These are phyloP conservation scores for Percopsis omiscomaycus DNA, from an alignment of 2,797 vertebrate genomes.

Conservation along the genomic window DNA sequence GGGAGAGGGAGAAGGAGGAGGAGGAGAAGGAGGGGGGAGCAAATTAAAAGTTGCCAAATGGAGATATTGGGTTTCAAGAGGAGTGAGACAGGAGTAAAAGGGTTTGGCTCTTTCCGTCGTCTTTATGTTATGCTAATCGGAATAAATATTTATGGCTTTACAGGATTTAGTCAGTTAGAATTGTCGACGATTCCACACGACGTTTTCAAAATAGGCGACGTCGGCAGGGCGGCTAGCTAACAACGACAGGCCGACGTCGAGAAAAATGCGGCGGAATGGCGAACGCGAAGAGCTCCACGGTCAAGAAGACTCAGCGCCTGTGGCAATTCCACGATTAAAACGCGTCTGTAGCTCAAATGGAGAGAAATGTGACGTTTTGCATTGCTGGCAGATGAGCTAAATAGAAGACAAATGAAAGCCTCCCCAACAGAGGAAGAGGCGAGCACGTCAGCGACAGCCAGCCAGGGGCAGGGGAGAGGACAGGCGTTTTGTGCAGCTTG, in stretches of 20 bases:
- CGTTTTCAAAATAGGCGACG: constrained; percentile 59
- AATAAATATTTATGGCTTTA: constrained; percentile 76
- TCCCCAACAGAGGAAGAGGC: constrained; percentile 50
- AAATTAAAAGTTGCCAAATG: constrained; percentile 99
- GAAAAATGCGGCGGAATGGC: constrained; percentile 19
- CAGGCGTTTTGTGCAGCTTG: constrained; percentile 58
- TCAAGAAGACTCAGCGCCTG: constrained; percentile 14
- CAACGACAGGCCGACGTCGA: constrained; percentile 63
- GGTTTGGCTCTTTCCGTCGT: constrained; percentile 80
- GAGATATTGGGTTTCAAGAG: constrained; percentile 99
- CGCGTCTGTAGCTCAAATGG: constrained; percentile 47
- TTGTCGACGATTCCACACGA: constrained; percentile 62
- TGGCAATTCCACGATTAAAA: constrained; percentile 10
- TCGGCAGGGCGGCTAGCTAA: constrained; percentile 67
- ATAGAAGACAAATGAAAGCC: constrained; percentile 61
- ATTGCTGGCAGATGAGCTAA: constrained; percentile 56
- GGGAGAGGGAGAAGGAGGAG: constrained; percentile 90
- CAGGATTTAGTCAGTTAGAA: constrained; percentile 61
- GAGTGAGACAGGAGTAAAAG: constrained; percentile 85
- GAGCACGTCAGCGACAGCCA: constrained; percentile 60
- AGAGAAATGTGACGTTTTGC: constrained; percentile 65
- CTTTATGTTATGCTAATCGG: constrained; percentile 81
- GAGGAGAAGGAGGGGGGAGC: constrained; percentile 88
- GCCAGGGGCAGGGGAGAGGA: constrained; percentile 41
- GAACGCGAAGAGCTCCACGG: constrained; percentile 7